These are phyloP conservation scores for Mus spretus DNA, from an alignment of 2,797 vertebrate species.

Conservation along the genomic window DNA sequence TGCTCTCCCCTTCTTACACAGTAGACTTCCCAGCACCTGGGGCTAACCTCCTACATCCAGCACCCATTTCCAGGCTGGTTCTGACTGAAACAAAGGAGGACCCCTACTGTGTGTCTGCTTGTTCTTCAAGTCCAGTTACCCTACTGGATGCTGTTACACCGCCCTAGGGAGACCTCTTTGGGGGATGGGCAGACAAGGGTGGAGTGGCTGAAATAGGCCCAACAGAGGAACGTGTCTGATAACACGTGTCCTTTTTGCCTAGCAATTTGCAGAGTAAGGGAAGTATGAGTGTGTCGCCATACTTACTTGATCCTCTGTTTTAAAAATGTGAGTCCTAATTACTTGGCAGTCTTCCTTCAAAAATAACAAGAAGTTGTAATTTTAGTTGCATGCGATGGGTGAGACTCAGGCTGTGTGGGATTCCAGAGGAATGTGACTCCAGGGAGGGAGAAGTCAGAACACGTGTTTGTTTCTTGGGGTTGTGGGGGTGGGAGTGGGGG, in stretches of 20 bases:
- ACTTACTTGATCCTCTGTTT: not conserved
- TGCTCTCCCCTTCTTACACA: not conserved
- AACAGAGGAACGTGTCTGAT: not conserved
- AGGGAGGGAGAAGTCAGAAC: not conserved
- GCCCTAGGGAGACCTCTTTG: not conserved
- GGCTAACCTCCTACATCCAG: not conserved
- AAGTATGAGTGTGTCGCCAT: not conserved
- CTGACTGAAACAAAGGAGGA: not conserved
- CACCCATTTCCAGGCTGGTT: not conserved
- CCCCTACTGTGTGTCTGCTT: not conserved
- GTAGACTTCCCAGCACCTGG: too few relatives aligned
- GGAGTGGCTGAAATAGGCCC: not conserved
- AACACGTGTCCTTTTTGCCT: not conserved
- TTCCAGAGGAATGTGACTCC: constrained; percentile 14
- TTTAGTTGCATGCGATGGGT: not conserved
- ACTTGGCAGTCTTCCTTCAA: constrained; percentile 16
- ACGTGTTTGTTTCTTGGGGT: not conserved
- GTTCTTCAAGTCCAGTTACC: not conserved
- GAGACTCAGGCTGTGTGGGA: not conserved
- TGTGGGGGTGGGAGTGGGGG: not conserved
- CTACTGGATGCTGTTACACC: not conserved
- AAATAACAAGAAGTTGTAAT: constrained; percentile 25
- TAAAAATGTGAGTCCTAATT: not conserved
- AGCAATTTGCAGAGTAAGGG: not conserved
- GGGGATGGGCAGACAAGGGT: not conserved